A percentile compares a stretch with the other conserved stretches of the same genome.
phyloP scores from a whole-genome alignment of 1,140 invertebrate species.

The Heliconius hermathena region DNA sequence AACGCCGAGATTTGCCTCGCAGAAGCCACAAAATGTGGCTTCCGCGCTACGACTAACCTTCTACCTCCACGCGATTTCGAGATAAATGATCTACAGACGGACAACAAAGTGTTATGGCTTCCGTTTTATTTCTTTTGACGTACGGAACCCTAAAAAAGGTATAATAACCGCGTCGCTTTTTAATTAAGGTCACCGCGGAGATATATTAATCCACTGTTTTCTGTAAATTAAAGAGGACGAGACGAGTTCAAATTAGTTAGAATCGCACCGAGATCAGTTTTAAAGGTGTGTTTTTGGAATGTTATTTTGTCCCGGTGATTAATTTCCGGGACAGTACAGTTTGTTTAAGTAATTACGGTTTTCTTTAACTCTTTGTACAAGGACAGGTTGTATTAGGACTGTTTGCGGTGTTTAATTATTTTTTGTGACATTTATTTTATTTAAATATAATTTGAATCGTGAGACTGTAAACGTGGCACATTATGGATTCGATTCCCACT shows the following conservation, averaged over 20 bases:
- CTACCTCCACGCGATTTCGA: no score
- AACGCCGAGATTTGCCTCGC: no score
- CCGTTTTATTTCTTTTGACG: no score
- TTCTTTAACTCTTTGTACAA: not conserved
- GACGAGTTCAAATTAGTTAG: conserved; percentile 18
- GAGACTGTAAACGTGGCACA: no score
- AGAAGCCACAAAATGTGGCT: no score
- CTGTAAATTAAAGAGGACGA: conserved; percentile 19
- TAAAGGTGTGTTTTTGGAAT: not conserved
- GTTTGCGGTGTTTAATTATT: not conserved
- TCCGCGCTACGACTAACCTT: no score
- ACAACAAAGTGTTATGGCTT: no score
- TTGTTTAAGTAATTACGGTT: not conserved
- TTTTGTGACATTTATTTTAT: not conserved
- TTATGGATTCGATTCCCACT: no score
- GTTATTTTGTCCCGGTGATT: not conserved
- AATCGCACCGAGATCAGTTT: conserved; percentile 10
- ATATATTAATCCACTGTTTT: conserved; percentile 28
- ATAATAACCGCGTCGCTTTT: conserved; percentile 18
- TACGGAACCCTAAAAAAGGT: not conserved
- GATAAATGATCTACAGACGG: no score
- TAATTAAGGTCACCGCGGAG: conserved; percentile 27
- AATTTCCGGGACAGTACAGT: not conserved
- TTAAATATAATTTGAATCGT: no score
- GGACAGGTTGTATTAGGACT: not conserved